Evolutionary conservation across 2,797 vertebrate genomes (phyloP), one percentile per base, ranked within the genome.

Genomic region (Myripristis jacobus): DNA sequence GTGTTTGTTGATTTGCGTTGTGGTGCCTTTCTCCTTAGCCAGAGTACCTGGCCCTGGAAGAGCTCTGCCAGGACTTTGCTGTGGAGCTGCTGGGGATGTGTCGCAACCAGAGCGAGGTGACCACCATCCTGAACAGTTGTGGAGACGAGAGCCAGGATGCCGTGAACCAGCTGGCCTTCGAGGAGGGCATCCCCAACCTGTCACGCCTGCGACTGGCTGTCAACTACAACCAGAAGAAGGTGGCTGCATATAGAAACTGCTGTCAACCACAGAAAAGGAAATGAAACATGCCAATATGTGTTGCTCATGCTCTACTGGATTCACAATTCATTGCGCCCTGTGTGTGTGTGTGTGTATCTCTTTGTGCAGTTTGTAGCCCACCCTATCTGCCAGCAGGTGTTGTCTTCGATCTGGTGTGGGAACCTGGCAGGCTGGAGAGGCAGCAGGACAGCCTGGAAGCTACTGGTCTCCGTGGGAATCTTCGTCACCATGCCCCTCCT

Each of bases 21-120:
- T 66, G 62, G 7, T 34, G 15, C 5, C 50, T 63, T 25, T 76
- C 34, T 80, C 56, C 53, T 36, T 89, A 97, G 96, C 96, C 96
- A 1, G 94, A 98, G 86, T 97, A 98, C 86, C 88, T 97, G 58
- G 79, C 82, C 47, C 90, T 97, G 82, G 96, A 96, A 91, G 78
- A 93, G 44, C 85, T 97, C 29, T 95, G 95, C 71, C 95, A 97
- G 85, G 96, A 97, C 81, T 96, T 96, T 57, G 93, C 96, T 0
- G 96, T 97, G 13, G 96, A 97, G 85, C 82, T 97, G 74, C 90
- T 98, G 71, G 96, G 96, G 25, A 97, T 97, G 96, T 98, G 96
- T 77, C 92, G 94, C 62, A 97, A 98, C 88, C 96, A 98, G 90
- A 96, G 95, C 0, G 95, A 97, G 84, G 96, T 98, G 76, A 95